Evolutionary conservation across 2,888 invertebrate species (phyloP), one percentile per base, ranked within the genome.

Genomic region (Chouioia cunea): DNA sequence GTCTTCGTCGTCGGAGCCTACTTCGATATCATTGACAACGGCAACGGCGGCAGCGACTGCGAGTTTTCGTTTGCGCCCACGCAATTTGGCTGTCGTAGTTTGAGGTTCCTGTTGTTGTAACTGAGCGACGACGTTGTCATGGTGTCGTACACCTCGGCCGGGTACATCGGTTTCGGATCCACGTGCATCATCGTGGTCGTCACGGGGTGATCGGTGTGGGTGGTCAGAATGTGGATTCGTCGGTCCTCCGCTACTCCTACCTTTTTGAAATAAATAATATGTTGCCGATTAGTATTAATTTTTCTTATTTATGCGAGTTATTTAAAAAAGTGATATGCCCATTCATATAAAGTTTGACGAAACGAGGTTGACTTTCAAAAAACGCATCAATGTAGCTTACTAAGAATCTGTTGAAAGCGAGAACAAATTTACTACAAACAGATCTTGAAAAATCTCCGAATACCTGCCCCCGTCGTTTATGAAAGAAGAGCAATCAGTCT

Each of bases 11-110:
- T 87, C 87, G 16, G 86, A 86, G 65, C 85, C 86, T 69, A 84
- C 84, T 23, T 88, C 88, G 70, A 84, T 84, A 23, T 88, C 88
- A 44, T 90, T 87, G 48, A 82, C 84, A 68, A 81, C 81, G 14
- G 77, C 74, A n/a, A 75, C 75, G 53, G 73, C 75, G 1, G 77
- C 73, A 1, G 86, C 86, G 0, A 82, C 79, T 2, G 89, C 87
- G 56, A 88, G 87, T 85, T 91, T 91, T 65, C 92, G 87, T 79
- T 92, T 92, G 67, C 88, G 88, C 0, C 88, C 89, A 65, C 91
- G 87, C 65, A 80, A 36, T 6, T 36, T 36, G 6, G 78, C 78
- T 14, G 79, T 80, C 2, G 80, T 69, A 0, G 80, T 74, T 22
- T 81, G 82, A 0, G 81, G 75, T 46, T 83, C 83, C 74, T 78